Conservation (phyloP, 1,140 invertebrate genomes). For the Lordiphosa collinella region DNA sequence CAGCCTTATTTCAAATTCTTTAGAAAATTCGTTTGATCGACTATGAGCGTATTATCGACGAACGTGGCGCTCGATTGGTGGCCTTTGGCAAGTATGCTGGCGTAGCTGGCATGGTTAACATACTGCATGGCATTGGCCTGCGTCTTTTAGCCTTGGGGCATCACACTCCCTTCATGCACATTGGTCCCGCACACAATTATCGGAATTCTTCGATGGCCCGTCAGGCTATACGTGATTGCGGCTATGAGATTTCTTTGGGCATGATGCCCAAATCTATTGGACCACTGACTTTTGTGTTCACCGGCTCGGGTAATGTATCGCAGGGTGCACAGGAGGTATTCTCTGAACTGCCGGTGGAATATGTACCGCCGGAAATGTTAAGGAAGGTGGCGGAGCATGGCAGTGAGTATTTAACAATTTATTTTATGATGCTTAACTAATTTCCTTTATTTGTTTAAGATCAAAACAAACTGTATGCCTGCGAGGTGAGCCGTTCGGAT, state of each 20-base stretch:
- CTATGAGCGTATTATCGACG: conserved; percentile 97
- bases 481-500: conserved; percentile 94
- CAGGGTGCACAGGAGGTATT: conserved; percentile 98
- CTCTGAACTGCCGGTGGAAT: conserved; percentile 98
- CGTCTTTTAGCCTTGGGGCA: conserved; percentile 96
- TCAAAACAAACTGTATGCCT: conserved; percentile 96
- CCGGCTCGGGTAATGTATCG: conserved; percentile 93
- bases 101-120: conserved; percentile 99
- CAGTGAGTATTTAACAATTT: conserved; percentile 83
- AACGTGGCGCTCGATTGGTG: conserved; percentile 93
- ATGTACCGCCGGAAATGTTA: conserved; percentile 96
- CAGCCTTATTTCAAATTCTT: not conserved
- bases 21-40: conserved; percentile 97
- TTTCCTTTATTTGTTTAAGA: conserved; percentile 80
- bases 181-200: conserved; percentile 99
- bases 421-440: not conserved
- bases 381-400: conserved; percentile 98
- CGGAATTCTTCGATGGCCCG: conserved; percentile 97
- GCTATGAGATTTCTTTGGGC: conserved; percentile 98
- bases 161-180: conserved; percentile 99
- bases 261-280: conserved; percentile 99
- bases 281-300: conserved; percentile 98
- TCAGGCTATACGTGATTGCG: conserved; percentile 97
- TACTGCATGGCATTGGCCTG: conserved; percentile 97
- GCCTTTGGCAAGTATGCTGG: conserved; percentile 99